A percentile compares a stretch with the other conserved stretches of the same genome.
These are phyloP conservation scores for Gallinago stenura DNA, from an alignment of 2,797 vertebrate species.

Conservation along the genomic window DNA sequence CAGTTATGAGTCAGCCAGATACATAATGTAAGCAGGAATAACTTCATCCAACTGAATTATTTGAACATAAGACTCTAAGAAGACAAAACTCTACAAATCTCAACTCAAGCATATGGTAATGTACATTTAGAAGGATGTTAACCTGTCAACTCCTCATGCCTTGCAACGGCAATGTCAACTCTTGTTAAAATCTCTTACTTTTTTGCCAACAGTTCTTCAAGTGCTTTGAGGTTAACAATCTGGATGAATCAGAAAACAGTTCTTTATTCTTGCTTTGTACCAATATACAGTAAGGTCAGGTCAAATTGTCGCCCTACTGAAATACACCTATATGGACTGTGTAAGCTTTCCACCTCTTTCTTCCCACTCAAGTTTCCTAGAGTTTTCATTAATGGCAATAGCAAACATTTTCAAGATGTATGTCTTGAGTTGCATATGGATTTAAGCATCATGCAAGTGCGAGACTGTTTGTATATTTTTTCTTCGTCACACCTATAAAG, in stretches of 20 bases:
- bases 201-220: not conserved
- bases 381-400: not conserved
- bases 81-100: constrained; percentile 1
- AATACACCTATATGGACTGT: no score
- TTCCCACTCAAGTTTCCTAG: not conserved
- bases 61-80: not conserved
- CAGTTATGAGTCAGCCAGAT: not conserved
- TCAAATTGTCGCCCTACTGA: not conserved
- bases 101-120: not conserved
- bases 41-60: not conserved
- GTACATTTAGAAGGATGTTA: not conserved
- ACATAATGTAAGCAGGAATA: not conserved
- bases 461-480: constrained; percentile 1
- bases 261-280: not conserved
- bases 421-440: not conserved
- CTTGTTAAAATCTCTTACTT: not conserved
- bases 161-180: not conserved
- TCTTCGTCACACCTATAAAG: not conserved
- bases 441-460: constrained; percentile 19
- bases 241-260: not conserved
- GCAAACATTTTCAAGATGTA: not conserved
- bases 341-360: not conserved
- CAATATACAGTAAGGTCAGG: not conserved
- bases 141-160: not conserved
- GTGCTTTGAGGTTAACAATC: not conserved